Percentiles rank a stretch among this genome's conserved stretches.
Evolutionary conservation across 2,113 vertebrate genomes (phyloP).

Genomic region (Regulus satrapa): DNA sequence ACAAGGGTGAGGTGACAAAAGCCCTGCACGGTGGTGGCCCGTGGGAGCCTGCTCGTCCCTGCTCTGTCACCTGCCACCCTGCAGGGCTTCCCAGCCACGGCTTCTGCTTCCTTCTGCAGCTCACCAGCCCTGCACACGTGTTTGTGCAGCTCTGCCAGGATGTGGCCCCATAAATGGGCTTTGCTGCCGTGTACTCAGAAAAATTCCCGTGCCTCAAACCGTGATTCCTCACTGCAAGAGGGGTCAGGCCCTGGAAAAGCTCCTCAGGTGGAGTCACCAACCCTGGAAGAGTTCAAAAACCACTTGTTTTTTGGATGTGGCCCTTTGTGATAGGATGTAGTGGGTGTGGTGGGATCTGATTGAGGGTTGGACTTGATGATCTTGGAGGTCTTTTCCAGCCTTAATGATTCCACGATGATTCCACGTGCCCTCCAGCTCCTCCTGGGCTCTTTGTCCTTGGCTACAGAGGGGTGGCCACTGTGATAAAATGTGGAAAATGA

Average conservation of each 20-base stretch:
- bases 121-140: rapidly evolving
- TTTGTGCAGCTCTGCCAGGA: neutral
- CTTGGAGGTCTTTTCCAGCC: neutral
- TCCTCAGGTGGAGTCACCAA: neutral
- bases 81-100: neutral
- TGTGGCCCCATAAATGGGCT: neutral
- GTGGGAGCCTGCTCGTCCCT: neutral
- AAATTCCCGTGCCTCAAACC: rapidly evolving
- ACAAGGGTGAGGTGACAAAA: neutral
- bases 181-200: rapidly evolving
- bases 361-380: neutral
- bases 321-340: too few species aligned
- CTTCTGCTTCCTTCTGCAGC: neutral
- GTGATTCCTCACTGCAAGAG: neutral
- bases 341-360: neutral
- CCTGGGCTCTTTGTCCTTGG: neutral
- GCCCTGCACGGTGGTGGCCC: neutral
- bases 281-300: neutral
- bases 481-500: neutral
- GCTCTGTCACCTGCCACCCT: neutral
- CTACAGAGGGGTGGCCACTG: neutral
- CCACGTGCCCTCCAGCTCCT: neutral
- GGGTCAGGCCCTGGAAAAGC: neutral
- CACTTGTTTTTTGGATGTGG: neutral
- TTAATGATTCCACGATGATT: neutral